Base-by-base conservation (phyloP, 2,888 invertebrate genomes). In the Pocota personata region DNA sequence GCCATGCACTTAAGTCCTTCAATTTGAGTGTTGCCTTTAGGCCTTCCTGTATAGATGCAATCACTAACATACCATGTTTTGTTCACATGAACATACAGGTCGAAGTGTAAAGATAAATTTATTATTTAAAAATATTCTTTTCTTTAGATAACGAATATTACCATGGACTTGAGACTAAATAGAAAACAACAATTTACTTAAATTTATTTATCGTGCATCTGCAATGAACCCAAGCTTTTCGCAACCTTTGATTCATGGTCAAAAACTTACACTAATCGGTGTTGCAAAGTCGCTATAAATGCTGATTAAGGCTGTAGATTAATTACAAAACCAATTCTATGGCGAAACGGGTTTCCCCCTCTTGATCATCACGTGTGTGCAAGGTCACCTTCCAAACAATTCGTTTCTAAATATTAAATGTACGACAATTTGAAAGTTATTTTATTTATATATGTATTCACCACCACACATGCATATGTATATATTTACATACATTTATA, bases 161-260 rank as follows among this genome's bases (percentile, higher is more conserved):
- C n/a, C n/a, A n/a, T n/a, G n/a, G n/a, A n/a, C n/a, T n/a, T n/a
- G n/a, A n/a, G n/a, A n/a, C n/a, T n/a, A n/a, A n/a, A n/a, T n/a
- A n/a, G n/a, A n/a, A n/a, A n/a, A n/a, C n/a, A n/a, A n/a, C n/a
- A n/a, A n/a, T n/a, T n/a, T n/a, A n/a, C n/a, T n/a, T n/a, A n/a
- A n/a, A n/a, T n/a, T n/a, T n/a, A n/a, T n/a, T n/a, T n/a, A n/a
- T n/a, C n/a, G n/a, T n/a, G n/a, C n/a, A 35, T 19, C 10, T 35
- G 12, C 19, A 60, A 8, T 40, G 14, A 12, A n/a, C 7, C 16
- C 62, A 64, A 48, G 6, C 19, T 67, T 16, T 14, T 19, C 5
- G 27, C 40, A 67, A 67, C 66, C 66, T 66, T 66, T 48, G 35
- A 50, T 35, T 67, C 67, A 67, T 27, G 67, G 52, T 14, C 37